Evolutionary conservation across 2,888 invertebrate genomes (phyloP).

Genomic region (Andricus quercusramuli): DNA sequence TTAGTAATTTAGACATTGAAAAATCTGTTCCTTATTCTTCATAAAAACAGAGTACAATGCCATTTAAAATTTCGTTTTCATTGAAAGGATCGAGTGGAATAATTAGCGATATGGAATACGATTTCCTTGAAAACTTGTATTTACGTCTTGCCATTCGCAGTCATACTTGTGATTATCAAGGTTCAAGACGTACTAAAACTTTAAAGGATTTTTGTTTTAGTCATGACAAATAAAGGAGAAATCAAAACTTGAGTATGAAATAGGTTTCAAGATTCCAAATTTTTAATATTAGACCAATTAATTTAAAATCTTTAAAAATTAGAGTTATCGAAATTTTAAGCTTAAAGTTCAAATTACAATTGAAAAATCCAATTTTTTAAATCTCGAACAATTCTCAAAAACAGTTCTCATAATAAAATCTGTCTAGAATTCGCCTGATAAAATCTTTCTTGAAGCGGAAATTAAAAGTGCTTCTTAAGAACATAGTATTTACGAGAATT

Average conservation of each 20-base stretch:
- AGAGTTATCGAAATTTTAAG: background rate
- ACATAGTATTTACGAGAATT: background rate
- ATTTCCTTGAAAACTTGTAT: conserved; percentile 35
- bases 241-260: background rate
- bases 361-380: background rate
- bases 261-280: background rate
- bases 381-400: background rate
- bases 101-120: conserved; percentile 5
- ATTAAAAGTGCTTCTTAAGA: background rate
- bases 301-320: background rate
- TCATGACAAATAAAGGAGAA: background rate
- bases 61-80: background rate
- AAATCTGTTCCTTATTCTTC: background rate
- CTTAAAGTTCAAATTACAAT: background rate
- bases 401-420: background rate
- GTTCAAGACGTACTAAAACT: background rate
- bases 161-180: background rate
- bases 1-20: background rate
- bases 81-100: background rate
- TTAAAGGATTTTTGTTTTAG: background rate
- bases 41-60: background rate
- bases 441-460: background rate
- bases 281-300: background rate
- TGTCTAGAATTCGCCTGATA: background rate
- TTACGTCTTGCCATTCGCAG: conserved; percentile 2